Conservation (phyloP, 2,797 vertebrate species). For the Decapterus maruadsi region DNA sequence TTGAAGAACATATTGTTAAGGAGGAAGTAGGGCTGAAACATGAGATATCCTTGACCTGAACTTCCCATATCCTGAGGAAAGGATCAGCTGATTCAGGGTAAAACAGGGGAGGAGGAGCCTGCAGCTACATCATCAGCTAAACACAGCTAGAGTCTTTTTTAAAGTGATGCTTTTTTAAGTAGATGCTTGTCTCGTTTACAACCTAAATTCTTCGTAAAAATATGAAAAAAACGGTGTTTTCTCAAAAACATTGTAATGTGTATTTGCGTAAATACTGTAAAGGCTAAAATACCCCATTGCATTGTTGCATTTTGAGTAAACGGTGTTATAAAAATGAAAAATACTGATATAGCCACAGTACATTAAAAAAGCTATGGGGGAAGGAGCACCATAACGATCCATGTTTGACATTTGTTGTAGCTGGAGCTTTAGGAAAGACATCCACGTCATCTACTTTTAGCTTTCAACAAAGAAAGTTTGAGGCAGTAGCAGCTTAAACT, state of each 20-base stretch:
- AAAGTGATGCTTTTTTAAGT: too few species aligned
- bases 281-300: background rate
- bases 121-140: conserved; percentile 17
- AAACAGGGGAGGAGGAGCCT: conserved; percentile 24
- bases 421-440: background rate
- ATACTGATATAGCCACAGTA: background rate
- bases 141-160: background rate
- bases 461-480: conserved; percentile 8
- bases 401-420: conserved; percentile 10
- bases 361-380: background rate
- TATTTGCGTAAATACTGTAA: background rate
- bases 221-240: background rate
- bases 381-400: background rate
- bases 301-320: background rate
- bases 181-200: too few species aligned
- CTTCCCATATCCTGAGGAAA: conserved; percentile 61
- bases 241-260: background rate
- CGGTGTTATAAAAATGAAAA: background rate
- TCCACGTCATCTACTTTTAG: background rate
- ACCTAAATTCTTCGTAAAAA: background rate
- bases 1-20: conserved; percentile 72
- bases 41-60: conserved; percentile 66
- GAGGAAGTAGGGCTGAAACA: conserved; percentile 74
- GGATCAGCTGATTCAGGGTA: conserved; percentile 67
- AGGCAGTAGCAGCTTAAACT: conserved; percentile 9